Conservation (phyloP, 2,113 vertebrate genomes). For the Catagonus wagneri region DNA sequence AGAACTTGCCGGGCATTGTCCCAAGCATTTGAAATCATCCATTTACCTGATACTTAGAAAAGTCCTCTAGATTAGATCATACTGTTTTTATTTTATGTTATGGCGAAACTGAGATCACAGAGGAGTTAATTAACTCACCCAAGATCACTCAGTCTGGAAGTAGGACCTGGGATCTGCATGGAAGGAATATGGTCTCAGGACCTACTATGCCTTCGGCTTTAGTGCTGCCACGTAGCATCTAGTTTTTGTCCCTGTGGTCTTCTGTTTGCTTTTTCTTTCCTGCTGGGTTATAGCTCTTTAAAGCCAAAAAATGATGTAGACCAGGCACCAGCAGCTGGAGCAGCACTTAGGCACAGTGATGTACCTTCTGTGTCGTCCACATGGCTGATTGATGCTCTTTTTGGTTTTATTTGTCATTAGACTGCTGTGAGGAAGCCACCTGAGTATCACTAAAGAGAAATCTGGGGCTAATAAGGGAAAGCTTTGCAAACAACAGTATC, state of each 20-base stretch:
- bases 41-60: neutral
- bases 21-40: neutral
- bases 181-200: neutral
- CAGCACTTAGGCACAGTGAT: rapidly evolving
- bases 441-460: neutral
- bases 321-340: neutral
- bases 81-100: neutral
- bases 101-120: neutral
- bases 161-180: neutral
- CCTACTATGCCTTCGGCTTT: neutral
- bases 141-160: neutral
- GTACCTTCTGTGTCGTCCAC: neutral
- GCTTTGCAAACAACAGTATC: neutral
- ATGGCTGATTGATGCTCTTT: neutral
- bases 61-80: neutral
- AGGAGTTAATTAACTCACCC: neutral
- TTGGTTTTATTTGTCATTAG: neutral
- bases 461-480: conserved; percentile 4
- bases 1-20: neutral
- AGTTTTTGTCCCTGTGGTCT: neutral
- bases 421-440: neutral
- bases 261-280: neutral
- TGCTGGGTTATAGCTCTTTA: neutral
- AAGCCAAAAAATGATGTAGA: neutral
- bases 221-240: neutral